Conservation (phyloP, 92 coral and sea anemone genomes). For the Muricea muricata region DNA sequence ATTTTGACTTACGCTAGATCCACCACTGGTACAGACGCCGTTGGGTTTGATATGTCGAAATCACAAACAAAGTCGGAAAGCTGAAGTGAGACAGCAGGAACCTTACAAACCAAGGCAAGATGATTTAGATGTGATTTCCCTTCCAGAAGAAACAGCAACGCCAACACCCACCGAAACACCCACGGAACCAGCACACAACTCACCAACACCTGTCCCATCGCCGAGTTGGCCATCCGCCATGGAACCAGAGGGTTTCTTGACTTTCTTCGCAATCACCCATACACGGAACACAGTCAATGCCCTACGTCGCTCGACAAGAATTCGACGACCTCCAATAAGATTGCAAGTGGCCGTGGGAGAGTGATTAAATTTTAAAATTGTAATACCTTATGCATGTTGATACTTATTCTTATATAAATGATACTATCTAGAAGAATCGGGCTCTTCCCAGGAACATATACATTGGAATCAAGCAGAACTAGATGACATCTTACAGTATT, state of each 20-base stretch:
- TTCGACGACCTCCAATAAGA: slow-evolving; percentile 47
- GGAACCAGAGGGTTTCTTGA: too few species aligned
- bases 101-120: background rate
- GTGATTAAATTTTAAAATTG: too few species aligned
- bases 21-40: slow-evolving; percentile 41
- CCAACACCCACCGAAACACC: background rate
- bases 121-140: background rate
- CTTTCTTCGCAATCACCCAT: background rate
- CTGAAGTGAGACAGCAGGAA: slow-evolving; percentile 27
- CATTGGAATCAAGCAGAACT: too few species aligned
- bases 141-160: background rate
- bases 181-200: background rate
- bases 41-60: slow-evolving; percentile 40
- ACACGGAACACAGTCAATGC: background rate
- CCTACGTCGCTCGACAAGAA: slow-evolving; percentile 43
- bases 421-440: too few species aligned
- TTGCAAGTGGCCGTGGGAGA: too few species aligned
- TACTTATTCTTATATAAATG: too few species aligned
- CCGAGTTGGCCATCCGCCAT: too few species aligned
- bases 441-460: too few species aligned
- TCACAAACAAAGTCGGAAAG: slow-evolving; percentile 43
- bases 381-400: too few species aligned
- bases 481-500: too few species aligned
- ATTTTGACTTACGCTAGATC: too few species aligned
- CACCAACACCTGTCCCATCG: too few species aligned